These are phyloP conservation scores for Rhynchomys soricoides DNA, from an alignment of 2,113 vertebrate genomes.

Conservation along the genomic window DNA sequence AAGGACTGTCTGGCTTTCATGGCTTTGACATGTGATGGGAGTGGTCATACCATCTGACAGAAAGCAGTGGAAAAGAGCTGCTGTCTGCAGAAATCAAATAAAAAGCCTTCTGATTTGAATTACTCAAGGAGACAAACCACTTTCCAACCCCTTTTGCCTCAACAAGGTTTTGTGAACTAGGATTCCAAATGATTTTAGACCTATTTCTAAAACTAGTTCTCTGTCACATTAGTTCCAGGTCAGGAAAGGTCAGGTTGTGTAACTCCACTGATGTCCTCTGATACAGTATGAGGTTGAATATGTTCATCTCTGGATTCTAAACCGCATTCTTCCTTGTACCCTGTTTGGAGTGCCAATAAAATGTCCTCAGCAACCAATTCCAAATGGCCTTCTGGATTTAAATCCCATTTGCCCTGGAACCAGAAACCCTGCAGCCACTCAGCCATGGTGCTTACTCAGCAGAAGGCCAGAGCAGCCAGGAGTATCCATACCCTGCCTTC, in stretches of 20 bases:
- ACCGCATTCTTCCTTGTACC: background rate
- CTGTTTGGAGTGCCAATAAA: constrained; percentile 23
- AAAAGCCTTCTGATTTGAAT: background rate
- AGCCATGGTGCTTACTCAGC: background rate
- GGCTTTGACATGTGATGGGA: background rate
- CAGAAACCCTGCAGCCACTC: background rate
- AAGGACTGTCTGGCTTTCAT: background rate
- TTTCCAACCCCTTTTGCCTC: background rate
- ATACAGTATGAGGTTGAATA: background rate
- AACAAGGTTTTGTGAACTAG: background rate
- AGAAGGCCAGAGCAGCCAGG: background rate
- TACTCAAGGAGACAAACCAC: background rate
- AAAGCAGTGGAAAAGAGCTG: background rate
- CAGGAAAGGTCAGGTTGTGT: background rate
- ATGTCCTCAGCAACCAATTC: background rate
- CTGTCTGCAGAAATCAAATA: background rate
- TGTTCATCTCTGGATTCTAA: background rate
- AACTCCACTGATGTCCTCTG: background rate
- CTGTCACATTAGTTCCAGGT: constrained; percentile 50
- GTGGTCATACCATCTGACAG: background rate
- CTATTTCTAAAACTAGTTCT: constrained; percentile 18
- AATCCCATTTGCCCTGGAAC: background rate
- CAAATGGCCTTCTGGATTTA: constrained; percentile 18
- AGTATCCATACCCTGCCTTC: background rate
- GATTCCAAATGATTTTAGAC: constrained; percentile 36